Base-by-base conservation (phyloP, 2,797 vertebrate genomes). In the Premnoplex brunnescens region DNA sequence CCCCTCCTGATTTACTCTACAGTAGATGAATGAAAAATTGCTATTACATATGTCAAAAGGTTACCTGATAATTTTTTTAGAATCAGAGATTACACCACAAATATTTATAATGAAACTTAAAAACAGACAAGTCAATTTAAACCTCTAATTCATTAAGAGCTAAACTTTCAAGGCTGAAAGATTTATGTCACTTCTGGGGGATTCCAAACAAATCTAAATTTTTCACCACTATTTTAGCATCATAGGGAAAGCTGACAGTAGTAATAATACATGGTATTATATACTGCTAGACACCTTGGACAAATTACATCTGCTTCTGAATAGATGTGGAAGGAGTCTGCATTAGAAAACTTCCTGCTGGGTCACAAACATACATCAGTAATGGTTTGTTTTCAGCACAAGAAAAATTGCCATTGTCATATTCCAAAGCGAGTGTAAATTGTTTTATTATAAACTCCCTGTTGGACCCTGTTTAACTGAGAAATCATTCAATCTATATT, bases 381-480 rank as follows among this genome's bases (percentile, higher is more conserved):
- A 97, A 96, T 96, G 85, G 92, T 97, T 97, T 97, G 95, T 97
- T 97, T 98, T 97, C 94, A 95, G 54, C 74, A 74, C 68, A 97
- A 97, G 97, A 97, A 97, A 96, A 98, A 97, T 97, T 97, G 95
- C 95, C 82, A 93, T 96, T 97, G 96, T 97, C 96, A 97, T 97
- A 97, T 97, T 96, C 95, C 89, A 96, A 97, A 98, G 91, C 73
- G 91, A 97, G 95, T 78, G 63, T 92, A 97, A 98, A 98, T 97
- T 97, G 92, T 97, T 97, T 97, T 97, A 97, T 97, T 98, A 97
- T 96, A 95, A 98, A 97, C 89, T 97, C 96, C 88, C 96, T 68
- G 87, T 96, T 97, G 93, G 94, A 96, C 86, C 63, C 96, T 94
- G 84, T 97, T 97, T 97, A 97, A 97, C 95, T 91, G 95, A 93